Evolutionary conservation across 2,888 invertebrate species (phyloP), one percentile per base, ranked within the genome.

Genomic region (Nephrocerus scutellatus): DNA sequence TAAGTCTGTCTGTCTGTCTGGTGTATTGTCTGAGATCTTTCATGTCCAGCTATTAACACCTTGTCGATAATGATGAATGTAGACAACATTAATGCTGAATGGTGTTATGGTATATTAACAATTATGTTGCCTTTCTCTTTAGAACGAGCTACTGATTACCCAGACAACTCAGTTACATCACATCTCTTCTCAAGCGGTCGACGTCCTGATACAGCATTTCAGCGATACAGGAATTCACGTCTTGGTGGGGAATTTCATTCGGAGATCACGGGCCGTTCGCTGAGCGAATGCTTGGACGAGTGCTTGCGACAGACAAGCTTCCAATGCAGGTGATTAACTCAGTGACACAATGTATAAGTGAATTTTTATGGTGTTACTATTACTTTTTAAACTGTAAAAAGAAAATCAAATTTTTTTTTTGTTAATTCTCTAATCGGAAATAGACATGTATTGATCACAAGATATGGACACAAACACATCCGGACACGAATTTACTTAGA

Each of bases 251-350:
- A 89, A 68, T 87, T 85, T 66, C 88, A 88, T 64, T 87, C 88
- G 6, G 90, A 90, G 70, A 87, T 89, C 56, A 87, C 86, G 5
- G 87, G 88, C 30, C 74, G 88, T 44, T 86, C 89, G 10, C 71
- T 91, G 44, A 89, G 88, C 68, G 90, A 91, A 67, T 91, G 91
- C 60, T 67, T 91, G 55, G 89, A 90, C 63, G 90, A 90, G 62
- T 91, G 91, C 62, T 72, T 90, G 48, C 73, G 89, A 47, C 89
- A 89, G 70, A 84, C 88, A 10, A 88, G 88, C 64, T 88, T 89
- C 65, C 87, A 87, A 58, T 90, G 90, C 72, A 63, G 66, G 66
- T 67, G 54, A 50, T 46, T 25, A 8, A 13, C 12, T 3, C 8
- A 21, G 30, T 40, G 38, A n/a, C n/a, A n/a, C n/a, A n/a, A n/a